Evolutionary conservation across 2,113 vertebrate genomes (phyloP).

Genomic region (Neomonachus schauinslandi): DNA sequence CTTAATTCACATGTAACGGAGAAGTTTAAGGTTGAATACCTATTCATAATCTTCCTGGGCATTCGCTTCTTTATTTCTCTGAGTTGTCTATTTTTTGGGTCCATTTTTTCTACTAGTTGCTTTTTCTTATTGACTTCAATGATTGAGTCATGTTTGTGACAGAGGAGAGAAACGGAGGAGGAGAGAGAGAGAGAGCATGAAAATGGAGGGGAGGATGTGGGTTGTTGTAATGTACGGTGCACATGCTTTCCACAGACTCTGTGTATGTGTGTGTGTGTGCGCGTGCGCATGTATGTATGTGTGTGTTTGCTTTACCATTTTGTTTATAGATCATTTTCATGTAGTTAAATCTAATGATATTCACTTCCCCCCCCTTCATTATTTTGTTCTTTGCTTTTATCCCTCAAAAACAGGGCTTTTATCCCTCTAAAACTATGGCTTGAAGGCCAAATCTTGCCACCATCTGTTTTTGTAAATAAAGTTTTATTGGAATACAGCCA

Average conservation of each 20-base stretch:
- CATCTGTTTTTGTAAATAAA: constrained; percentile 54
- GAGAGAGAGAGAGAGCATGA: not conserved
- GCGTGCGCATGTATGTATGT: not conserved
- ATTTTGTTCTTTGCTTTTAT: constrained; percentile 45
- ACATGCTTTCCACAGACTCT: not conserved
- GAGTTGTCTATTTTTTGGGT: not conserved
- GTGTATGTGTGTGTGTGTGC: no score
- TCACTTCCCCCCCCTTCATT: not conserved
- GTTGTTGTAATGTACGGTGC: not conserved
- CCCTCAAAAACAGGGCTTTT: not conserved
- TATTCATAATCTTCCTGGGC: not conserved
- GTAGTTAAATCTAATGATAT: not conserved
- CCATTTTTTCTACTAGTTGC: not conserved
- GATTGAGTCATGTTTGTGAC: not conserved
- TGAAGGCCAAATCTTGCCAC: not conserved
- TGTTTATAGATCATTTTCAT: not conserved
- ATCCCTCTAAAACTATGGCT: not conserved
- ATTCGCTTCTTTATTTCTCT: not conserved
- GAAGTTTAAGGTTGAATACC: not conserved
- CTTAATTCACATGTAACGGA: not conserved
- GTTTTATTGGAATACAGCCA: constrained; percentile 40
- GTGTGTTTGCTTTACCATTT: constrained; percentile 13
- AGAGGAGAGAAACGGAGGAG: not conserved
- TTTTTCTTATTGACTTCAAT: not conserved
- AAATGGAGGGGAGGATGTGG: not conserved